Base-by-base conservation (phyloP, 2,797 vertebrate genomes). In the Crypturellus tataupa region DNA sequence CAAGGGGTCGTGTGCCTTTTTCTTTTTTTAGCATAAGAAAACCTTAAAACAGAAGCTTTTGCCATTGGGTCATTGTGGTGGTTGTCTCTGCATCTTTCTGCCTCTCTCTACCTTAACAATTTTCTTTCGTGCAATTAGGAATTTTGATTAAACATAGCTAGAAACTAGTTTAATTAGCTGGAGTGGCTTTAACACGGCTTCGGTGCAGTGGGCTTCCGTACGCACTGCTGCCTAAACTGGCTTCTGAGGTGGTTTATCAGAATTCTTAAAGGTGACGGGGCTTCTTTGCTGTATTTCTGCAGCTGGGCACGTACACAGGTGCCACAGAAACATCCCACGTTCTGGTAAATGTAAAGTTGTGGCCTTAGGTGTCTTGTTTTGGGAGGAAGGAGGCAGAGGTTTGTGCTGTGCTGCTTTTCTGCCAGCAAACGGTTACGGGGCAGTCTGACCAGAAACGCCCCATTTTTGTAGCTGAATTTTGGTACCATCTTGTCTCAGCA, bases 1-100 rank as follows among this genome's bases (percentile, higher is more conserved):
- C 93, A 89, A 93, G n/a, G 92, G 96, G 96, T 97, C 97, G 97
- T 97, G 95, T 96, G 95, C 96, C 96, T 97, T 96, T 96, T 89
- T 53, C 23, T 24, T 49, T 49, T 49, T 21, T 97, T 97, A 97
- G 96, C 95, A 91, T 97, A 97, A 97, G 96, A 97, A 97, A 95
- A 96, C 64, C 73, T 92, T 91, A 86, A 59, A 85, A 73, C 64
- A 20, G 67, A 86, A 96, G 87, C 89, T 97, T 97, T 96, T 95
- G 90, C 88, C 95, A 46, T 95, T 86, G 92, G 95, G 85, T 96
- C 94, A 39, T 90, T 88, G 94, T 91, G 81, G 94, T 93, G 96
- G 92, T 87, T 95, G 93, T 93, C 82, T 96, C 94, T 95, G 96
- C 96, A 95, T 96, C 94, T 84, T 96, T 83, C 84, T 77, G 86